Conservation (phyloP, 2,113 vertebrate genomes). For the Cygnus atratus region DNA sequence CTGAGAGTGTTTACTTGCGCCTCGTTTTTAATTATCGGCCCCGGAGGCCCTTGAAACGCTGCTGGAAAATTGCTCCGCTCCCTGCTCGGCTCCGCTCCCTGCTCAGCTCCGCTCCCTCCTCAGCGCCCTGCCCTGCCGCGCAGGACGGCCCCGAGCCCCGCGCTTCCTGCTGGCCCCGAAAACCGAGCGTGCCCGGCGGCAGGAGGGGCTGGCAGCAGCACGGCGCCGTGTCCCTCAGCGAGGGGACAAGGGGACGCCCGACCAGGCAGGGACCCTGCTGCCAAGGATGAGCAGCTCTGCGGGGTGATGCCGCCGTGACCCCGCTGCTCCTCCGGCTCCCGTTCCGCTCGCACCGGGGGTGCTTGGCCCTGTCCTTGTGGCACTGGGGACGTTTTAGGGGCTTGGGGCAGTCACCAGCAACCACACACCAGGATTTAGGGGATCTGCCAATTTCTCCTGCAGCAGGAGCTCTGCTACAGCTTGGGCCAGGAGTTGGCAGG, state of each 20-base stretch:
- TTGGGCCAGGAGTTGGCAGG: fast-evolving
- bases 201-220: not conserved
- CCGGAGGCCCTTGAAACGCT: not conserved
- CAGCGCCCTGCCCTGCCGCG: fast-evolving
- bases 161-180: not conserved
- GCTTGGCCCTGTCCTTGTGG: fast-evolving
- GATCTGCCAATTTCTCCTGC: not conserved
- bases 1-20: not conserved
- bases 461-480: fast-evolving
- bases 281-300: not conserved
- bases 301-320: not conserved
- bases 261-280: not conserved
- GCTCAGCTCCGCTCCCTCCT: not conserved
- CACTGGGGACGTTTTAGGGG: fast-evolving
- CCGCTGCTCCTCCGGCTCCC: not conserved
- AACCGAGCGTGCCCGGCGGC: not conserved
- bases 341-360: fast-evolving
- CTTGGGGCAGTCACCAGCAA: fast-evolving
- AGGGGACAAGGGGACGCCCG: too few relatives aligned
- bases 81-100: not conserved
- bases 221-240: too few relatives aligned
- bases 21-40: not conserved
- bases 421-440: not conserved
- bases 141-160: fast-evolving
- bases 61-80: not conserved